Evolutionary conservation across 2,113 vertebrate species (phyloP), one percentile per base, ranked within the genome.

Genomic region (Nothobranchius furzeri): DNA sequence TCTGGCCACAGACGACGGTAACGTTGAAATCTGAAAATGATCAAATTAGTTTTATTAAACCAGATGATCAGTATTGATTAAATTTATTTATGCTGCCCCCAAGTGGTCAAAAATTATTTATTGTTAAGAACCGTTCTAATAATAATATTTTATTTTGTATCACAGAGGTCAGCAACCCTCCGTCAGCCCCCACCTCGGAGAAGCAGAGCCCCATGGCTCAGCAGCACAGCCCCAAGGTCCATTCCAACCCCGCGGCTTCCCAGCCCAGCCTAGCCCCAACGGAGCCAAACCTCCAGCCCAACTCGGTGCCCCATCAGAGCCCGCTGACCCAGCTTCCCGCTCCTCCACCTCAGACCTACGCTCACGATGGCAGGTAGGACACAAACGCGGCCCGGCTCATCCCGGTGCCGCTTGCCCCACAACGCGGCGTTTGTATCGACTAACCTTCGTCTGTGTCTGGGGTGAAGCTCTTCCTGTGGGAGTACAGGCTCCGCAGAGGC

Each of bases 201-300:
- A 97, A 98, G 87, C 96, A 96, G 89, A 98, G 97, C 87, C 97
- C 97, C 46, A 73, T 95, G 93, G 95, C 95, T 30, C 95, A 96
- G 79, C 96, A 95, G 86, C 93, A 95, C 90, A 95, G 94, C 73
- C 95, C 94, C 3, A 69, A 93, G 84, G 82, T 85, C 68, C 95
- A 94, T 70, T 75, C 86, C 12, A 89, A 88, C 79, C 54, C 90
- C 0, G 13, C 84, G 47, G 76, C 89, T 55, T 87, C 91, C 4
- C 94, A 94, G 78, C 92, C 92, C 69, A 92, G 90, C 71, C 90
- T 93, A 0, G 73, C 90, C 5, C 0, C 79, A 48, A 12, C 91
- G 83, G 85, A 93, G 88, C 84, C 94, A 89, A 0, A 91, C 94
- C 81, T 92, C 90, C 95, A 92, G 67, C 92, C 94, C 73, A 92